Conservation (phyloP, 2,888 invertebrate species). For the Oxystoma pomonae region DNA sequence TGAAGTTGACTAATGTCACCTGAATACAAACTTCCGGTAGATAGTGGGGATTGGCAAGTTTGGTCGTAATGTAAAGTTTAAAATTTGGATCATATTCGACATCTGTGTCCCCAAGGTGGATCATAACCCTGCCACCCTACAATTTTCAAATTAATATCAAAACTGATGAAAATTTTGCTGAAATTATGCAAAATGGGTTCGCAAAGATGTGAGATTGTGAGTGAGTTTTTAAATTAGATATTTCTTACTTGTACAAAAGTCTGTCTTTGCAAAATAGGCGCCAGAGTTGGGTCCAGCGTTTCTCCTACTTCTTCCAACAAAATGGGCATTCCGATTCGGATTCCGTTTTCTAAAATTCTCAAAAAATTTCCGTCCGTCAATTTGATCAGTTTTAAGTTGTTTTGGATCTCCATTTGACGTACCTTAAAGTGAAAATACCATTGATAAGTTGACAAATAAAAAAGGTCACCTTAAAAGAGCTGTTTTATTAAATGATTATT, state of each 20-base stretch:
- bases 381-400: conserved; percentile 73
- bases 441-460: too few relatives aligned
- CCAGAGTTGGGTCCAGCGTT: conserved; percentile 79
- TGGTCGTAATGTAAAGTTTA: conserved; percentile 85
- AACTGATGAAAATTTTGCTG: too few relatives aligned
- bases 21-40: conserved; percentile 90
- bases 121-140: conserved; percentile 73
- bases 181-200: too few relatives aligned
- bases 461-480: too few relatives aligned
- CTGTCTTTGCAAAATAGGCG: conserved; percentile 77
- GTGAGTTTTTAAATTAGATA: too few relatives aligned
- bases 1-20: conserved; percentile 90
- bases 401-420: conserved; percentile 76
- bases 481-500: too few relatives aligned
- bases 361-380: conserved; percentile 72
- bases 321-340: conserved; percentile 81
- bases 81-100: conserved; percentile 89
- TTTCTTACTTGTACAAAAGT: conserved; percentile 64
- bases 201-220: too few relatives aligned
- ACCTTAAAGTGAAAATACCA: too few relatives aligned
- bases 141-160: too few relatives aligned
- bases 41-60: conserved; percentile 90
- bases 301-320: conserved; percentile 88
- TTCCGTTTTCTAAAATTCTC: conserved; percentile 73
- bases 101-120: conserved; percentile 80